phyloP scores from a whole-genome alignment of 2,113 vertebrate genomes.

The Cololabis saira region DNA sequence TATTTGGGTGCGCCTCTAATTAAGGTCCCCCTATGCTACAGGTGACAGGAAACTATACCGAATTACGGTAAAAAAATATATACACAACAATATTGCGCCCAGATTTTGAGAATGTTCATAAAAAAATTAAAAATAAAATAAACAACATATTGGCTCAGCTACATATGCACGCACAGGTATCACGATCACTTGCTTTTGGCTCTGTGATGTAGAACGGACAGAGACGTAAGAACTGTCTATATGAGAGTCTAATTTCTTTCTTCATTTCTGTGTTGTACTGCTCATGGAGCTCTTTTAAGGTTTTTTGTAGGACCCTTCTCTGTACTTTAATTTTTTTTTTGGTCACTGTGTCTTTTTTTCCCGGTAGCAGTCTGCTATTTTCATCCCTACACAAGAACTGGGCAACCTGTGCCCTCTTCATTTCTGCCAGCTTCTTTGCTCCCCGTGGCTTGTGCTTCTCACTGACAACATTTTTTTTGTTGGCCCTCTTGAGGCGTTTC shows the following conservation, averaged over 20 bases:
- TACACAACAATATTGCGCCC: too few relatives aligned
- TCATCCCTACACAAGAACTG: not conserved
- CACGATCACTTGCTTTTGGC: not conserved
- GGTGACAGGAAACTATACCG: too few relatives aligned
- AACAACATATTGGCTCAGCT: too few relatives aligned
- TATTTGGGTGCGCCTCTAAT: too few relatives aligned
- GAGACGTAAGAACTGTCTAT: too few relatives aligned
- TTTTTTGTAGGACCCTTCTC: not conserved
- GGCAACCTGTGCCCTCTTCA: not conserved
- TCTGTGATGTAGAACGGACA: not conserved
- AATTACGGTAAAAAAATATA: too few relatives aligned
- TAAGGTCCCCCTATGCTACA: too few relatives aligned
- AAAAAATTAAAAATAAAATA: too few relatives aligned
- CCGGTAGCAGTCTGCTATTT: not conserved
- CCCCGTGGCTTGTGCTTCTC: not conserved
- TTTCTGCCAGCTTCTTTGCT: not conserved
- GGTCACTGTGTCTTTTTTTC: not conserved
- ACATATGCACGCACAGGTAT: not conserved
- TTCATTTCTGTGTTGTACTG: not conserved
- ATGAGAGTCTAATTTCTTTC: not conserved
- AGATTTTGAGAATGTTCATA: too few relatives aligned
- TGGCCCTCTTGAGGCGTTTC: not conserved
- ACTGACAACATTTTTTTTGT: not conserved
- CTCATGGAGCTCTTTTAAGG: not conserved
- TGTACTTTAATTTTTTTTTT: not conserved